phyloP scores from a whole-genome alignment of 2,113 vertebrate species.

The Gallinago undulata region DNA sequence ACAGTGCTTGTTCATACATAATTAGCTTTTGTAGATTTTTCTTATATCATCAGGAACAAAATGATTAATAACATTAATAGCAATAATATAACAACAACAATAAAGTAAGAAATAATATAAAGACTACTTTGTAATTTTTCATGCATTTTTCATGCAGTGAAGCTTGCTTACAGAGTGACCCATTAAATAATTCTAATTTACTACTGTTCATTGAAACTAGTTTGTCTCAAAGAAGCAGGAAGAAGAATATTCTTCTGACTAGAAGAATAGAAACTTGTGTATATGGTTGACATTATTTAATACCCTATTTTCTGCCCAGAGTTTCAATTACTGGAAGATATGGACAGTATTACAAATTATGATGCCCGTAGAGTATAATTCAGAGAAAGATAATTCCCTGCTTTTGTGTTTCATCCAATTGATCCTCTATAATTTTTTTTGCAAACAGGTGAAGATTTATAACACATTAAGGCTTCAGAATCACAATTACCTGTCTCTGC shows the following conservation, averaged over 20 bases:
- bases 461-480: background rate
- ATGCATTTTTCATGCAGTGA: background rate
- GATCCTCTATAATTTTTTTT: background rate
- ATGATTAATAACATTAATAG: background rate
- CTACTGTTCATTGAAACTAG: background rate
- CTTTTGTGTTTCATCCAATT: background rate
- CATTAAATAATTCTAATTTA: conserved; percentile 39
- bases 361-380: background rate
- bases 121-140: background rate
- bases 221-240: background rate
- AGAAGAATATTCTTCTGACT: too few relatives aligned
- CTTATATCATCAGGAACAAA: background rate
- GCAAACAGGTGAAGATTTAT: background rate
- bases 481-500: background rate
- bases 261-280: background rate
- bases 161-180: background rate
- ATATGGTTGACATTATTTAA: conserved; percentile 14
- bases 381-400: background rate
- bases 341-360: conserved; percentile 2
- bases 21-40: background rate
- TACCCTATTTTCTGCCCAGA: background rate
- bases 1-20: background rate
- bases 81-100: background rate
- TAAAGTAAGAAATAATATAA: background rate
- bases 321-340: conserved; percentile 37